Evolutionary conservation across 2,797 vertebrate species (phyloP), one percentile per base, ranked within the genome.

Genomic region (Melanotaenia nigrans): DNA sequence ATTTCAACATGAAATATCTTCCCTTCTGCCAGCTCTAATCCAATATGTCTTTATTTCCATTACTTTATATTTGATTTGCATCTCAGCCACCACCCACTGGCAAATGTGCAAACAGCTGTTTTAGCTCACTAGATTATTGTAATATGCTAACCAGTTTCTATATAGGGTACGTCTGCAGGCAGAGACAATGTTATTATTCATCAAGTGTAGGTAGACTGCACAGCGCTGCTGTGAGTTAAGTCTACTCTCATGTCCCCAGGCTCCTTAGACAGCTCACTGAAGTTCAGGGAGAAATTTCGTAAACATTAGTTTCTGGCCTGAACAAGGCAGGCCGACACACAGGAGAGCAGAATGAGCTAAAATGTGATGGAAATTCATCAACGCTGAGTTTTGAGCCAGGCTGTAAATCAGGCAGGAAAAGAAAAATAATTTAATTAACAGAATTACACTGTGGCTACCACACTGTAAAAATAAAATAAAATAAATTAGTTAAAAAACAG

Each of bases 51-150:
- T 87, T 84, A 89, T 92, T 90, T 92, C 81, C 87, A 90, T 90
- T 83, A 85, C 79, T 77, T 85, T 86, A 79, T 86, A 91, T 94
- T 92, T 79, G 86, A 94, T 93, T 86, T 72, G 68, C 77, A 81
- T 89, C 89, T 81, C 79, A 80, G 83, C 84, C 86, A 79, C 87
- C 89, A 72, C 86, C 89, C 90, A 90, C 91, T 73, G 79, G 77
- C 82, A 60, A 60, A 77, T 62, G 62, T 75, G 76, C 65, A 71
- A 71, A 75, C 13, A 65, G 53, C 76, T 56, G 71, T 47, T 79
- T 77, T 6, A 59, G 80, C 76, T 71, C 80, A 89, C 85, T 83
- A 67, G 71, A 87, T 90, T 82, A 87, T 77, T 53, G 69, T 88
- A 78, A 90, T 88, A 67, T 79, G 85, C 74, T 85, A 92, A 90